phyloP scores from a whole-genome alignment of 2,888 invertebrate species.

The Drosophila anceps region DNA sequence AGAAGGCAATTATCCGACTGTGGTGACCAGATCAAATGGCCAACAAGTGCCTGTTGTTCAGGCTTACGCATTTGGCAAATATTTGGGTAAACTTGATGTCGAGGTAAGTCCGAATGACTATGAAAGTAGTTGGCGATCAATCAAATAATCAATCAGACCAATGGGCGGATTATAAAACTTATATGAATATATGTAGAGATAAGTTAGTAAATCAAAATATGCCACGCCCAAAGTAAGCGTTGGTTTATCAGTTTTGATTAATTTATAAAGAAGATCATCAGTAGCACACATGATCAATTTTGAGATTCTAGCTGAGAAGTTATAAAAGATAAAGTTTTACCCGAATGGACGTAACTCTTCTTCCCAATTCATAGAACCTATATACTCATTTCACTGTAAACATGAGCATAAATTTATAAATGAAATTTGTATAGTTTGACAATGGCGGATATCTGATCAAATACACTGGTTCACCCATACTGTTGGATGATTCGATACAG shows the following conservation, averaged over 20 bases:
- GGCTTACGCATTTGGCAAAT: slow-evolving; percentile 96
- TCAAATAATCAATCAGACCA: not conserved
- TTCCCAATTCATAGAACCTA: too few species aligned
- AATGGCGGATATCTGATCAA: slow-evolving; percentile 88
- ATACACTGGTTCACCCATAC: slow-evolving; percentile 90
- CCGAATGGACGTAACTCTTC: too few species aligned
- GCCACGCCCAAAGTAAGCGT: too few species aligned
- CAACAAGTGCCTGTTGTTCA: slow-evolving; percentile 93
- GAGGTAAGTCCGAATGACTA: slow-evolving; percentile 27
- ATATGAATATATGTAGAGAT: too few species aligned
- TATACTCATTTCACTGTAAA: not conserved
- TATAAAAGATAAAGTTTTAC: too few species aligned
- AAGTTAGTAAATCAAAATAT: too few species aligned
- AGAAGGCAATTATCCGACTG: slow-evolving; percentile 91
- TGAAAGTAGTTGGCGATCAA: not conserved
- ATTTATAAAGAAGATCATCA: too few species aligned
- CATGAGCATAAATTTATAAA: not conserved
- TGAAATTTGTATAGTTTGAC: slow-evolving; percentile 86
- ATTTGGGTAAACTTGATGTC: slow-evolving; percentile 91
- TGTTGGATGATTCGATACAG: slow-evolving; percentile 88
- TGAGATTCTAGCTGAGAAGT: too few species aligned
- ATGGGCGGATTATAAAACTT: too few species aligned
- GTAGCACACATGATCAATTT: too few species aligned
- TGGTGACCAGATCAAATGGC: slow-evolving; percentile 89
- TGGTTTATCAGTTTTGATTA: too few species aligned